Base-by-base conservation (phyloP, 1,140 invertebrate genomes). In the Zaprionus africanus region DNA sequence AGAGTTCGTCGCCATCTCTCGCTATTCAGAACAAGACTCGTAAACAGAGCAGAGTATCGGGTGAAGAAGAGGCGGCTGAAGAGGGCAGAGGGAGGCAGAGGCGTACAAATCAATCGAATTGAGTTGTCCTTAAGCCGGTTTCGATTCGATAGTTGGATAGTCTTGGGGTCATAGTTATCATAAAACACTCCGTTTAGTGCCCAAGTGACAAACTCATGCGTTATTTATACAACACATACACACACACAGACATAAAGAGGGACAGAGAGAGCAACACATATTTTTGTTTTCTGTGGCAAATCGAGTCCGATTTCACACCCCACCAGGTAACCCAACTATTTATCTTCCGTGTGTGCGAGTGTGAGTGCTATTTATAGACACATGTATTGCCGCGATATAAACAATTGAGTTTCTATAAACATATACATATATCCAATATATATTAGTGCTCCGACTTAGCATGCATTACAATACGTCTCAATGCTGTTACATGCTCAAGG, bases 401-500 rank as follows among this genome's bases (percentile, higher is more conserved):
- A 82, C 79, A 85, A 78, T 81, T 76, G 82, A 74, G 63, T 74
- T 77, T 82, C 87, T 77, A 46, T 41, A n/a, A n/a, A 34, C 9
- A 34, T 34, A 34, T 34, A 34, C 9, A 31, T 7, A 9, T 28
- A 28, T 28, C 0, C 1, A 26, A 9, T 41, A 79, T 83, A 31
- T 83, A 63, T 49, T 70, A 58, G 53, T 64, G 51, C 64, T 61
- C 24, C 59, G 54, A 51, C 31, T 43, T 43, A 64, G 46, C 61
- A 63, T 70, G 76, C 62, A 76, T 69, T 82, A 79, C 81, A 82
- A 76, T 82, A 68, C 34, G 19, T 13, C 24, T 36, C 67, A 67
- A 67, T 70, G 71, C 31, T 82, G 76, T 86, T 87, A 90, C 83
- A 87, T 70, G 76, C 84, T 87, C 84, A 87, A 87, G 84, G 84